phyloP scores from a whole-genome alignment of 2,888 invertebrate genomes.

The Hirtodrosophila cameraria region DNA sequence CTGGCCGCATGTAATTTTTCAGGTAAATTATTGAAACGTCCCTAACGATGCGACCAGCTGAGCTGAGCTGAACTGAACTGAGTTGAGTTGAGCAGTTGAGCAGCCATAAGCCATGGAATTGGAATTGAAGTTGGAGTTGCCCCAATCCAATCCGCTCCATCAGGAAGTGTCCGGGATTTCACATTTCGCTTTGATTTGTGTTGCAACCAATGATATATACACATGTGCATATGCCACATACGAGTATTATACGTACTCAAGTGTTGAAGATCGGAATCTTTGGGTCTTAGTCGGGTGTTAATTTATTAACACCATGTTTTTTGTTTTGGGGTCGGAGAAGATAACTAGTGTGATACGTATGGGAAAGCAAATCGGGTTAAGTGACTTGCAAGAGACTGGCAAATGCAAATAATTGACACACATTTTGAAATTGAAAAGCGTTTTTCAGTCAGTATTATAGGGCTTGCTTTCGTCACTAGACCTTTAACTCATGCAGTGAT shows the following conservation, averaged over 20 bases:
- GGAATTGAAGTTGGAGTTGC: too few species aligned
- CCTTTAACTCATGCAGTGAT: too few species aligned
- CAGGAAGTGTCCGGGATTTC: slow-evolving; percentile 48
- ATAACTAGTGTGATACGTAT: slow-evolving; percentile 12
- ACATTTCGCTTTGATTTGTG: slow-evolving; percentile 58
- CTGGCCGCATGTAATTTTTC: slow-evolving; percentile 59
- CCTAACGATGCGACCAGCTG: slow-evolving; percentile 42
- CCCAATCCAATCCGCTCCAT: slow-evolving; percentile 34
- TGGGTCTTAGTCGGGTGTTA: slow-evolving; percentile 37
- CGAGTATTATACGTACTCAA: slow-evolving; percentile 10
- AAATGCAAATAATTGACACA: too few species aligned
- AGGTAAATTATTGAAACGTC: slow-evolving; percentile 65
- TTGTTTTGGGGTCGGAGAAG: slow-evolving; percentile 22
- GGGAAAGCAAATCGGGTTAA: slow-evolving; percentile 10
- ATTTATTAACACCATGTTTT: slow-evolving; percentile 51
- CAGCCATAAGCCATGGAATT: slow-evolving; percentile 9
- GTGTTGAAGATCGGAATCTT: slow-evolving; percentile 46
- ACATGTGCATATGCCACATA: slow-evolving; percentile 1
- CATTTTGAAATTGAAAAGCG: too few species aligned
- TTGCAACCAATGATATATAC: slow-evolving; percentile 48
- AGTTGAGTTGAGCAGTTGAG: background rate
- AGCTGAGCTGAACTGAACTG: slow-evolving; percentile 1
- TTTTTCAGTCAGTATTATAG: too few species aligned
- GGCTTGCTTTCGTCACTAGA: too few species aligned
- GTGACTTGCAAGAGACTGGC: slow-evolving; percentile 3